Conservation (phyloP, 2,797 vertebrate species). For the Streptopelia turtur region DNA sequence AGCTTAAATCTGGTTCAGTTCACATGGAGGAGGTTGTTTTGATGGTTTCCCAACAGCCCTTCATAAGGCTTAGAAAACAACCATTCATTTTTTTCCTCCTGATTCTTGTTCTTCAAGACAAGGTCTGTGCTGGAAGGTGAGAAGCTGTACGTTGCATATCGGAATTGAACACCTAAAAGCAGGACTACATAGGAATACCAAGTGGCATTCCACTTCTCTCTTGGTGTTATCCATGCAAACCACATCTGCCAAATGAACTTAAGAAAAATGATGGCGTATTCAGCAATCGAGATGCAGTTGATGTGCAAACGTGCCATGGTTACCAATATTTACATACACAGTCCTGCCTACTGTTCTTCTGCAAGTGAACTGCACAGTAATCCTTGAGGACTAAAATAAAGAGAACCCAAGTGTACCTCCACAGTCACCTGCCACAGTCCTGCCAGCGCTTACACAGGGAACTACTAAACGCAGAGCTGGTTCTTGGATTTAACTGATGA, state of each 20-base stretch:
- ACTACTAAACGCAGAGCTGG: background rate
- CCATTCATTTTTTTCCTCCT: background rate
- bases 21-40: conserved; percentile 34
- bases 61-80: background rate
- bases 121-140: background rate
- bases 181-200: background rate
- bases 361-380: background rate
- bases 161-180: background rate
- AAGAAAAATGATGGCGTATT: background rate
- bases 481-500: background rate
- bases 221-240: background rate
- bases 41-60: conserved; percentile 7
- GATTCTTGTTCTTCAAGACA: background rate
- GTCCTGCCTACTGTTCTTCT: background rate
- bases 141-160: background rate
- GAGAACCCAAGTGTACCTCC: background rate
- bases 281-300: background rate
- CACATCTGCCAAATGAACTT: background rate
- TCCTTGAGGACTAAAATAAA: background rate
- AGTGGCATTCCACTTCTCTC: background rate
- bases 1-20: conserved; percentile 33
- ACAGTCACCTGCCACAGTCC: background rate
- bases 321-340: background rate
- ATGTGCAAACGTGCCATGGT: background rate
- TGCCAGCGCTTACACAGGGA: background rate